Conservation (phyloP, 2,113 vertebrate species). For the Dromaius novaehollandiae region DNA sequence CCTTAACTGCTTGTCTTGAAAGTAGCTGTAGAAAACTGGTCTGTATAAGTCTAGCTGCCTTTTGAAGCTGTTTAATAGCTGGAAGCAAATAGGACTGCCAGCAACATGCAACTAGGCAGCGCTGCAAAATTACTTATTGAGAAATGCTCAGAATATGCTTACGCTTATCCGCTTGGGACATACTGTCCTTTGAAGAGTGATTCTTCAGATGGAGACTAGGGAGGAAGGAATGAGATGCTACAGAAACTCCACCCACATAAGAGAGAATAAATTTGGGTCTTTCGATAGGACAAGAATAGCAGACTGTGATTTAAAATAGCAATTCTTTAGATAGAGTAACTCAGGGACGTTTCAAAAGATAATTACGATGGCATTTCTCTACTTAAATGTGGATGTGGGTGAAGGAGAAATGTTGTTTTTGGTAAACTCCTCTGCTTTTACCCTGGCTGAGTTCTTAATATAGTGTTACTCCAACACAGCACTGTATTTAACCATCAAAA, state of each 20-base stretch:
- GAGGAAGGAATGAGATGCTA: conserved; percentile 16
- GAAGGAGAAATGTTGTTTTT: background rate
- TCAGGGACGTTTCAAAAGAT: conserved; percentile 63
- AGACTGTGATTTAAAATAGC: conserved; percentile 40
- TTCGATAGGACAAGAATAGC: conserved; percentile 18
- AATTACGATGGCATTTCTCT: conserved; percentile 19
- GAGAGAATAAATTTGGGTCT: background rate
- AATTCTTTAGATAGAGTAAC: conserved; percentile 54
- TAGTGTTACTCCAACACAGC: background rate
- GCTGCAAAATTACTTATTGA: conserved; percentile 3
- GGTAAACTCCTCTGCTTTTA: background rate
- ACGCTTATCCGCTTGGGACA: background rate
- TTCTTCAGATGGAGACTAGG: conserved; percentile 8
- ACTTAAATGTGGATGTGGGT: conserved; percentile 32
- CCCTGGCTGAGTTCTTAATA: conserved; percentile 14
- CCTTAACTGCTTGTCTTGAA: background rate
- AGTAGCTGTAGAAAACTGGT: background rate
- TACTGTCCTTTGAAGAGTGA: conserved; percentile 24
- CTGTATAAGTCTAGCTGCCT: background rate
- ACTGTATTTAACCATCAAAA: conserved; percentile 49
- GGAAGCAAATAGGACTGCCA: conserved; percentile 4
- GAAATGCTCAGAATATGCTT: conserved; percentile 23
- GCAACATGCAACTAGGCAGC: conserved; percentile 3
- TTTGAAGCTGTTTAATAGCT: conserved; percentile 4
- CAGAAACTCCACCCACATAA: conserved; percentile 8